These are phyloP conservation scores for Polypterus bichir DNA, from an alignment of 2,113 vertebrate genomes.

Conservation along the genomic window DNA sequence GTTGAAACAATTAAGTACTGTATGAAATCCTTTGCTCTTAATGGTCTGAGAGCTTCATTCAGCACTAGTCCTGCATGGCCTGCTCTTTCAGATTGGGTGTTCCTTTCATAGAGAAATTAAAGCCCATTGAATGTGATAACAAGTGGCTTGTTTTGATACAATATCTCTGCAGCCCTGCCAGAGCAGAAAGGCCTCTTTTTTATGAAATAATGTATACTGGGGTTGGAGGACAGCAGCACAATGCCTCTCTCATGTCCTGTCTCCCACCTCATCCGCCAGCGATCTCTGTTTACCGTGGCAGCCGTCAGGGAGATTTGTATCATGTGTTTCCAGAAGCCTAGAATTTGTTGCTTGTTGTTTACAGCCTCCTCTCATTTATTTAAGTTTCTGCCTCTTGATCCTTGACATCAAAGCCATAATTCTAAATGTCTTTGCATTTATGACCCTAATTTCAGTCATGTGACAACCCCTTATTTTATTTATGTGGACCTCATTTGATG, in stretches of 20 bases:
- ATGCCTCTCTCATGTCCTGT: constrained; percentile 13
- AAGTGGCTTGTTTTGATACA: constrained; percentile 16
- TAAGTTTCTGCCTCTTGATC: too few relatives aligned
- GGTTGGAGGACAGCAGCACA: constrained; percentile 10
- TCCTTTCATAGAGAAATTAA: constrained; percentile 16
- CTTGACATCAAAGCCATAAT: too few relatives aligned
- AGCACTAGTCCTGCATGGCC: constrained; percentile 5
- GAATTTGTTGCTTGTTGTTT: too few relatives aligned
- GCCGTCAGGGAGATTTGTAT: background rate
- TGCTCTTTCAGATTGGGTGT: constrained; percentile 9
- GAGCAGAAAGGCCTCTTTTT: constrained; percentile 1
- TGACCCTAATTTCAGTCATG: too few relatives aligned
- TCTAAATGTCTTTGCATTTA: too few relatives aligned
- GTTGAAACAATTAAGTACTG: constrained; percentile 13
- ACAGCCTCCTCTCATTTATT: too few relatives aligned
- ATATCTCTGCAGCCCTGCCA: constrained; percentile 11
- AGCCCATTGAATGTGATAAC: constrained; percentile 15
- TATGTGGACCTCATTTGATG: too few relatives aligned
- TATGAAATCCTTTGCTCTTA: constrained; percentile 7
- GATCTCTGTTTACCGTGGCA: constrained; percentile 12
- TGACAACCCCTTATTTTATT: too few relatives aligned
- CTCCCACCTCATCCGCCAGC: constrained; percentile 11
- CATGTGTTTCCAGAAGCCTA: too few relatives aligned
- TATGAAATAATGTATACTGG: constrained; percentile 14
- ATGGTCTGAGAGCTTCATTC: constrained; percentile 19